Evolutionary conservation across 2,113 vertebrate species (phyloP), one percentile per base, ranked within the genome.

Genomic region (Alethe diademata): DNA sequence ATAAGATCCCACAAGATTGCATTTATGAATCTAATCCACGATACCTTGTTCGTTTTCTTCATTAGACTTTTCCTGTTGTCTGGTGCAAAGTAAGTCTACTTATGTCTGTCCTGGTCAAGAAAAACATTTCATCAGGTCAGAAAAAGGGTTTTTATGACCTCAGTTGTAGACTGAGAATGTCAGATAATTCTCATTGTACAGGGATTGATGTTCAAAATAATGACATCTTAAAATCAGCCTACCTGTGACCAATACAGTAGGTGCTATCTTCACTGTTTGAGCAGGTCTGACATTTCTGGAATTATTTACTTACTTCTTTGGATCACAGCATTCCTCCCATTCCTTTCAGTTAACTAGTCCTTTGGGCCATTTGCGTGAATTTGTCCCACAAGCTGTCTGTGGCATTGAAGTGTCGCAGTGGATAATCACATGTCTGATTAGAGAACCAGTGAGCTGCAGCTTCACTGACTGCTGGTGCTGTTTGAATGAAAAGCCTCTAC

Each of bases 321-420:
- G 23, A 14, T 48, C 26, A 13, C 35, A 14, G 5, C 19, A 20
- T 28, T 42, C 4, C 1, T 6, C 26, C 5, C 1, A 8, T 10
- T 29, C 20, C 12, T 45, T 71, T 62, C 25, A 28, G 33, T 36
- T 67, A 83, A 31, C 17, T n/a, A 23, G 58, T 38, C 35, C 16
- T 81, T 60, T 51, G 50, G 29, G 28, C 50, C 17, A 1, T 56
- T 67, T 47, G 16, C 20, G 20, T 5, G 1, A 71, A 12, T 85
- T 33, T 78, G 56, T 65, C 31, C 48, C 43, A 26, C 29, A 19
- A 42, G 11, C 51, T 67, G 19, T 38, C 33, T 4, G 2, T 70
- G 19, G 28, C 18, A 14, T 31, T 64, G 33, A 73, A 58, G 35
- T 60, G 58, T 67, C 26, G 18, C 26, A 31, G 71, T 9, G 6